Evolutionary conservation across 1,140 invertebrate genomes (phyloP), one percentile per base, ranked within the genome.

Genomic region (Apis dorsata): DNA sequence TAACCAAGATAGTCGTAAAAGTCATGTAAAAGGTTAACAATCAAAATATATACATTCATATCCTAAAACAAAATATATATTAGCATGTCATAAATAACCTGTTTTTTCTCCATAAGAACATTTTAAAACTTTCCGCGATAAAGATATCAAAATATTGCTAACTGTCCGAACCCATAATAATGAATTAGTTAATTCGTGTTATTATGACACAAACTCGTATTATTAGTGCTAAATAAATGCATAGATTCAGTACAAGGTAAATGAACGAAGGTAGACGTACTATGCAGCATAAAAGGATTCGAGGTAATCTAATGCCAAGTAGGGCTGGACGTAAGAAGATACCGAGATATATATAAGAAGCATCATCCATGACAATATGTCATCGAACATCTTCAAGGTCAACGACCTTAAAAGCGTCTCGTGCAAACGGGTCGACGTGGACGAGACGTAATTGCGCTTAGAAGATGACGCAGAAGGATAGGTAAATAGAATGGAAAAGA

Each of bases 371-470:
- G 66, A 83, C 75, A 68, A 69, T 17, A 51, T 53, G n/a, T 60
- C 72, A 76, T 76, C 51, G 21, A 34, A 74, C 63, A 68, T 84
- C 72, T 71, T 83, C 63, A 83, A 77, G 79, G 86, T 88, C 73
- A 69, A 72, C 70, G 84, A 88, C 86, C 86, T 85, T 70, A 73
- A 51, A 53, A 24, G 57, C 65, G 75, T 85, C 68, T 73, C 76
- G 68, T 59, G 70, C 57, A 69, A 79, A 81, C 53, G 75, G 34
- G 66, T 44, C 24, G 79, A 76, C 75, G 68, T 79, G 79, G 44
- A 63, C 57, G 71, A 76, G 60, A 79, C 75, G 28, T 81, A 81
- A 84, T 68, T 78, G 62, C 62, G 86, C 81, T 83, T 78, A 79
- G 78, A 81, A 71, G 86, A 66, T 69, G 78, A 53, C 74, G 66